Percentiles rank a stretch among this genome's conserved stretches.
These are phyloP conservation scores for Bombus turneri DNA, from an alignment of 1,140 invertebrate genomes.

Conservation along the genomic window DNA sequence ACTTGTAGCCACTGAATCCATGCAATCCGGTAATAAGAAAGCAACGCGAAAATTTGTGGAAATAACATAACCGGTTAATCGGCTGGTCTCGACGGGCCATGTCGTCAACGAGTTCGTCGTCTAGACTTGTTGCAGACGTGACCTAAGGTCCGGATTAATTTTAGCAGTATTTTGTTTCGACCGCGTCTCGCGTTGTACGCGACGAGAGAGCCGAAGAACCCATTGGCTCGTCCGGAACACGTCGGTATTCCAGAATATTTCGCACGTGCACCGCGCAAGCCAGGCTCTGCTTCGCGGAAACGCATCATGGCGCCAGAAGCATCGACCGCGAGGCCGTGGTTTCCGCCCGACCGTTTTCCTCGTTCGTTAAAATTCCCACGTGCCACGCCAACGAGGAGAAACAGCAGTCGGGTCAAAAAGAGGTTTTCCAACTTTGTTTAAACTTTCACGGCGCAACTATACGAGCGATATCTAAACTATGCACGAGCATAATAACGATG, in stretches of 20 bases:
- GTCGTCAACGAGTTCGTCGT: constrained; percentile 64
- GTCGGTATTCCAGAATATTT: constrained; percentile 65
- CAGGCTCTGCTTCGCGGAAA: constrained; percentile 48
- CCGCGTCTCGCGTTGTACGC: constrained; percentile 59
- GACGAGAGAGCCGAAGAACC: constrained; percentile 19
- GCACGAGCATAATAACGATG: too few species aligned
- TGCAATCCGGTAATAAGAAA: not conserved
- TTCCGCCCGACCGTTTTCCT: not conserved
- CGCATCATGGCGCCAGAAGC: constrained; percentile 40
- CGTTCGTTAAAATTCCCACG: not conserved
- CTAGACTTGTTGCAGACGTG: constrained; percentile 78
- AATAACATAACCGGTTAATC: constrained; percentile 46
- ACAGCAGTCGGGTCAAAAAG: not conserved
- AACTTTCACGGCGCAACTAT: not conserved
- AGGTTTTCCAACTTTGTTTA: not conserved
- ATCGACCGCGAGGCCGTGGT: not conserved
- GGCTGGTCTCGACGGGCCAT: constrained; percentile 48
- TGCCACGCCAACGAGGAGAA: not conserved
- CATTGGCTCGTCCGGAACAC: constrained; percentile 44
- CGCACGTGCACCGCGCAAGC: constrained; percentile 46
- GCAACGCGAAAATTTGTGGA: constrained; percentile 44
- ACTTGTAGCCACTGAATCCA: not conserved
- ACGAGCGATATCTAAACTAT: not conserved
- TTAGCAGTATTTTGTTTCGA: constrained; percentile 79
- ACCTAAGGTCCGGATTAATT: constrained; percentile 77